Evolutionary conservation across 1,140 invertebrate genomes (phyloP), one percentile per base, ranked within the genome.

Genomic region (Platyscapa corneri): DNA sequence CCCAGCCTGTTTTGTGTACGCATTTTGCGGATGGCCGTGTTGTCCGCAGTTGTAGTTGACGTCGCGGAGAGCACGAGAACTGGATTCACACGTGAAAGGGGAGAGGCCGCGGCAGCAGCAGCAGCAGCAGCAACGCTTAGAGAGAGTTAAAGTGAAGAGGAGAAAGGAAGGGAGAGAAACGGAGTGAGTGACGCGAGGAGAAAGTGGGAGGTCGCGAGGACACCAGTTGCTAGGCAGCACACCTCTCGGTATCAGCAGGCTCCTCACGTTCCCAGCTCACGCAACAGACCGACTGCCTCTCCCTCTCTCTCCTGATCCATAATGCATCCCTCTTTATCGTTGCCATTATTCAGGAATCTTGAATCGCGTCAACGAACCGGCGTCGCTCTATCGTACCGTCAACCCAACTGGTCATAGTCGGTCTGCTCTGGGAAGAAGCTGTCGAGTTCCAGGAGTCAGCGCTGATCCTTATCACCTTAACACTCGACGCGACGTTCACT

Each of bases 201-300:
- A 87, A 86, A 85, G 82, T 80, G 81, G 82, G 87, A 86, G 87
- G 87, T 82, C 76, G 88, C 88, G 87, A 91, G 90, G 89, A 92
- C 92, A 92, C 92, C 90, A 92, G 92, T 92, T 92, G 91, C 92
- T 92, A 92, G 90, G 91, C 90, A 92, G 91, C 91, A 87, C 56
- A 67, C 87, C 88, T 91, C 89, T 91, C 90, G 89, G 90, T 88
- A 88, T 91, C 90, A 88, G 86, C 87, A 87, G 89, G 88, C 89
- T 87, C 81, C 88, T 90, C 87, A 87, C 88, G 88, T 90, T 88
- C 89, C 84, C 87, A 82, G 53, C 65, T 70, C 82, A 76, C 72
- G 83, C 81, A 82, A 70, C 67, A 86, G 88, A 89, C 87, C 89
- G 89, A 89, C 87, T 87, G 72, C 67, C 60, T 30, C 42, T 37